phyloP scores from a whole-genome alignment of 2,113 vertebrate genomes.

The Proteles cristata region DNA sequence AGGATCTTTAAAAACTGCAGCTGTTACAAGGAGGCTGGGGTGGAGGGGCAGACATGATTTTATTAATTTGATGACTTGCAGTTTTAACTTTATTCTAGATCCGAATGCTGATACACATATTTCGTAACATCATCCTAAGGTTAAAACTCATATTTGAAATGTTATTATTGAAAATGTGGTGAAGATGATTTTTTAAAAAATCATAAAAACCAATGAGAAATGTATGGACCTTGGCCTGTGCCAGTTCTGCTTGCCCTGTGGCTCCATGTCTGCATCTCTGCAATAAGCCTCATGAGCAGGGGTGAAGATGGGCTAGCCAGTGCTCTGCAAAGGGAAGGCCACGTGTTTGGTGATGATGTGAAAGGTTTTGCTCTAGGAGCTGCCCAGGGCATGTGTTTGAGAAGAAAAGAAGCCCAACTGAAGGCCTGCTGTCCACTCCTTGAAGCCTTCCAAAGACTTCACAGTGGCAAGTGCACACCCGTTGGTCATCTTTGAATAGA shows the following conservation, averaged over 20 bases:
- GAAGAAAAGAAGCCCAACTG: neutral
- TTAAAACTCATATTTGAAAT: neutral
- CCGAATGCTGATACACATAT: neutral
- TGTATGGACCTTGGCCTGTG: neutral
- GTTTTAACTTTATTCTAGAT: neutral
- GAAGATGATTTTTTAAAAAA: neutral
- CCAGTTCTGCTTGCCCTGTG: neutral
- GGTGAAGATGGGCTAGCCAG: neutral
- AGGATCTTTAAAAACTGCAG: conserved; percentile 1
- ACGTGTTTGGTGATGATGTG: conserved; percentile 9
- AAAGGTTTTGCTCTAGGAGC: conserved; percentile 43
- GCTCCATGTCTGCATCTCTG: neutral
- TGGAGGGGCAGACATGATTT: neutral
- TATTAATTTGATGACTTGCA: neutral
- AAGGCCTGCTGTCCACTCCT: neutral
- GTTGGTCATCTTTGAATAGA: conserved; percentile 27
- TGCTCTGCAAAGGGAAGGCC: neutral
- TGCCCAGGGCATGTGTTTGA: neutral
- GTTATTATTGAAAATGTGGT: neutral
- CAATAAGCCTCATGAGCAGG: neutral
- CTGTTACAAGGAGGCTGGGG: neutral
- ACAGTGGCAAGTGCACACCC: conserved; percentile 27
- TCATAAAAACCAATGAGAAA: neutral
- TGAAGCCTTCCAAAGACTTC: conserved; percentile 52
- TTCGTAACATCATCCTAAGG: neutral